These are phyloP conservation scores for Polyommatus icarus DNA, from an alignment of 2,888 invertebrate species.

Conservation along the genomic window DNA sequence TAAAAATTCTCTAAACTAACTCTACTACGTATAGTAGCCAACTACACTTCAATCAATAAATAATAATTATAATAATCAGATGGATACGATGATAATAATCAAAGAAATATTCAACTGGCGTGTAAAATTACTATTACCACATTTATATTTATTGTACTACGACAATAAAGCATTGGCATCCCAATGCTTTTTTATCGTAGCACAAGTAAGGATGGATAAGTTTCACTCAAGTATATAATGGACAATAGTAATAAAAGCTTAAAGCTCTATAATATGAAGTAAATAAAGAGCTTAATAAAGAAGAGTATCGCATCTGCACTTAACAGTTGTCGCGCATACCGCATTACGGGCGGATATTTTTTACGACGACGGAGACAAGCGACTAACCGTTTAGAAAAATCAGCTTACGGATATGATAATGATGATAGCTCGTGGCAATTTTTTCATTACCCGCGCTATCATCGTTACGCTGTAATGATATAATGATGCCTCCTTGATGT, in stretches of 20 bases:
- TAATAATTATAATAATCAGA: too few species aligned
- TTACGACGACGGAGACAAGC: conserved; percentile 11
- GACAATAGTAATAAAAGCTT: not conserved
- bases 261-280: not conserved
- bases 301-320: not conserved
- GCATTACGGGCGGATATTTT: not conserved
- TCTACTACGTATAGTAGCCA: too few species aligned
- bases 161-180: too few species aligned
- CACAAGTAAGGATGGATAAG: too few species aligned
- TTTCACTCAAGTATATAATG: not conserved
- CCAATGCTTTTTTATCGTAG: too few species aligned
- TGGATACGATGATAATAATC: too few species aligned
- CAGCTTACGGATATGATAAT: conserved; percentile 18
- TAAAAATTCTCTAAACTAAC: too few species aligned
- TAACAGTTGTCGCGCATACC: conserved; percentile 6
- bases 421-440: conserved; percentile 17
- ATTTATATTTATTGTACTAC: too few species aligned
- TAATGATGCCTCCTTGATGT: conserved; percentile 7
- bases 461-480: conserved; percentile 19
- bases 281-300: not conserved
- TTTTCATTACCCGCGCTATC: conserved; percentile 17
- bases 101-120: too few species aligned
- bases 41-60: too few species aligned
- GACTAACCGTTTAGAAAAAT: conserved; percentile 17
- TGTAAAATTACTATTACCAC: too few species aligned